Conservation (phyloP, 2,113 vertebrate species). For the Phrynosoma blainvillii region DNA sequence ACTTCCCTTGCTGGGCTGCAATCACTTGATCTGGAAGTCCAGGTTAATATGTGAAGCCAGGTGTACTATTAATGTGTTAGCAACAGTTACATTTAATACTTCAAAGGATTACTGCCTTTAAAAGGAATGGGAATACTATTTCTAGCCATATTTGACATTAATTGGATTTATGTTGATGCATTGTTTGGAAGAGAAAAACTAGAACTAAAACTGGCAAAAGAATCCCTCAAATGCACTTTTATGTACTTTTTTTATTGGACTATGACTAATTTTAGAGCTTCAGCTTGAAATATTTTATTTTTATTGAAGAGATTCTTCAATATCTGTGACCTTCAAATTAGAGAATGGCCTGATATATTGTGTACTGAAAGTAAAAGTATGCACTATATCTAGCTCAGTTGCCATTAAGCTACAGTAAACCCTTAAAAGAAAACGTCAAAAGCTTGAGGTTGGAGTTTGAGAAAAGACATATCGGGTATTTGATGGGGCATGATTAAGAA, state of each 20-base stretch:
- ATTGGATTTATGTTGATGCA: constrained; percentile 71
- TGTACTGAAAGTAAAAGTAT: constrained; percentile 58
- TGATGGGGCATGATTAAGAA: constrained; percentile 64
- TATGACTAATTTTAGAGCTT: constrained; percentile 77
- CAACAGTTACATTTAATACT: constrained; percentile 73
- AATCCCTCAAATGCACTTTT: constrained; percentile 80
- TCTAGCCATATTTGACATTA: constrained; percentile 71
- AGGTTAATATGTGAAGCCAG: constrained; percentile 74
- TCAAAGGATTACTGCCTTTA: constrained; percentile 74
- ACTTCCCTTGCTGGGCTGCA: constrained; percentile 74
- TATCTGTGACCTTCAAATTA: constrained; percentile 62
- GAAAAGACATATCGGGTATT: constrained; percentile 60
- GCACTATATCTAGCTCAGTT: constrained; percentile 55
- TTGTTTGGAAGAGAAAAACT: constrained; percentile 68
- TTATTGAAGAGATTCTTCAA: constrained; percentile 69
- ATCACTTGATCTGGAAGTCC: constrained; percentile 71
- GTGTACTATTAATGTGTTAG: constrained; percentile 74
- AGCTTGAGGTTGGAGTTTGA: constrained; percentile 55
- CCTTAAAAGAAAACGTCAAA: constrained; percentile 55
- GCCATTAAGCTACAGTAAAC: constrained; percentile 58
- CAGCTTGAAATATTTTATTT: constrained; percentile 69
- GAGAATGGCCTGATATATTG: constrained; percentile 46
- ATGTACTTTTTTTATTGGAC: constrained; percentile 78
- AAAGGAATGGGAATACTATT: constrained; percentile 66
- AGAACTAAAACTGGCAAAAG: constrained; percentile 74